These are phyloP conservation scores for Camelus dromedarius DNA, from an alignment of 2,113 vertebrate genomes.

Conservation along the genomic window DNA sequence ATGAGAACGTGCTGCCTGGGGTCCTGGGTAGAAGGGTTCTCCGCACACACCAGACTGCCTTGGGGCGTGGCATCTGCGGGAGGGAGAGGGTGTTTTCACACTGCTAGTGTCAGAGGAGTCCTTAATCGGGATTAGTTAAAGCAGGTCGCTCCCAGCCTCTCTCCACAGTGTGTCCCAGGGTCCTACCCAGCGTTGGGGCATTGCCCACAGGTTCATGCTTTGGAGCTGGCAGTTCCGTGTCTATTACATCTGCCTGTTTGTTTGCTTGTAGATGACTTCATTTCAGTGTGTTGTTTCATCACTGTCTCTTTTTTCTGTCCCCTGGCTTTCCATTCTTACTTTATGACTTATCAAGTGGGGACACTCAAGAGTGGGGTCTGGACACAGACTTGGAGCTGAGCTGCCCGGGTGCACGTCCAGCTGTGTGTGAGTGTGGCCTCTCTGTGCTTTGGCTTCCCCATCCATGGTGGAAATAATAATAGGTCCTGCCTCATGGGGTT, in stretches of 20 bases:
- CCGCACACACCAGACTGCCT: not conserved
- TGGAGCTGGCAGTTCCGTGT: slow-evolving; percentile 30
- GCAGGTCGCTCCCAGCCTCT: not conserved
- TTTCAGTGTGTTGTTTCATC: not conserved
- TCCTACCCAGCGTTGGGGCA: not conserved
- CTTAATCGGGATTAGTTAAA: not conserved
- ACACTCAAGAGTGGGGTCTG: not conserved
- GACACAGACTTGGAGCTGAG: not conserved
- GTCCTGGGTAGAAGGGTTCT: not conserved
- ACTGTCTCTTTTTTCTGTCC: not conserved
- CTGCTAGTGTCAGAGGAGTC: too few species aligned
- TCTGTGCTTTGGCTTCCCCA: not conserved
- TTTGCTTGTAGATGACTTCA: not conserved
- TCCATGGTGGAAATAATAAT: not conserved
- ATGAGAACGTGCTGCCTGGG: not conserved
- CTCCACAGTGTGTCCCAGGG: not conserved
- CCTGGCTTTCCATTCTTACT: not conserved
- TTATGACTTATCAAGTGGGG: slow-evolving; percentile 25
- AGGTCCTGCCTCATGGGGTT: not conserved
- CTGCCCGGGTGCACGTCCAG: not conserved
- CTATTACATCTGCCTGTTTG: slow-evolving; percentile 48
- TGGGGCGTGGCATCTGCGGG: not conserved
- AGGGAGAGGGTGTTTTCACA: not conserved
- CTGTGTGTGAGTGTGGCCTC: not conserved
- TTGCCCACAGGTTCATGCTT: rapidly evolving